Conservation (phyloP, 2,888 invertebrate species). For the Epistrophe eligans region DNA sequence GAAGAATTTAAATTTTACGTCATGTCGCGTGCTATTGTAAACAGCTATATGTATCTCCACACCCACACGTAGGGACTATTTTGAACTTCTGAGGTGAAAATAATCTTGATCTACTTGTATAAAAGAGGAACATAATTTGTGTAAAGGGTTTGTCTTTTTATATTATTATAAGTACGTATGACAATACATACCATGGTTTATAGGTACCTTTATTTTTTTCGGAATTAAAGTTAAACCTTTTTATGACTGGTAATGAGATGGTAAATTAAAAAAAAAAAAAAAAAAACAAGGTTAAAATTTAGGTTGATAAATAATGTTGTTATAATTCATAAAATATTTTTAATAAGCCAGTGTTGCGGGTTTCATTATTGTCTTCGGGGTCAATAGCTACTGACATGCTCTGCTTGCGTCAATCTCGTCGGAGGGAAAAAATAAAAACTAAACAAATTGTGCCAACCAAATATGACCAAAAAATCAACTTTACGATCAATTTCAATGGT, state of each 20-base stretch:
- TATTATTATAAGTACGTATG: neutral
- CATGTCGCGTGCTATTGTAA: constrained; percentile 52
- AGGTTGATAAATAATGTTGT: neutral
- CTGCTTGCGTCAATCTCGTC: too few species aligned
- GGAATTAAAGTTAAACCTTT: neutral
- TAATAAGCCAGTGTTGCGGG: too few species aligned
- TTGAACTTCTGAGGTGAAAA: constrained; percentile 64
- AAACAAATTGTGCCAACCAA: too few species aligned
- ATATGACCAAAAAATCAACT: too few species aligned
- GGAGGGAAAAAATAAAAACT: too few species aligned
- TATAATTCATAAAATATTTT: too few species aligned
- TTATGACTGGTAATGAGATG: constrained; percentile 14
- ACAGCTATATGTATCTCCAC: constrained; percentile 14
- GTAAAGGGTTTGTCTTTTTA: constrained; percentile 5
- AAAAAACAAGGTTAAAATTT: neutral
- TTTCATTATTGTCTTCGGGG: too few species aligned
- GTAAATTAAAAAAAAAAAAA: neutral
- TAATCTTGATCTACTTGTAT: constrained; percentile 68
- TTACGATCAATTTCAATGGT: too few species aligned
- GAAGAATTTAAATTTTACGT: constrained; percentile 67
- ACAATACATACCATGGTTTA: constrained; percentile 11
- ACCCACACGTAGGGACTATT: constrained; percentile 47
- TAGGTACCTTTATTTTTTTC: neutral
- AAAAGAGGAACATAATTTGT: constrained; percentile 32
- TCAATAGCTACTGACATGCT: too few species aligned